Base-by-base conservation (phyloP, 2,888 invertebrate species). In the Seladonia tumulorum region DNA sequence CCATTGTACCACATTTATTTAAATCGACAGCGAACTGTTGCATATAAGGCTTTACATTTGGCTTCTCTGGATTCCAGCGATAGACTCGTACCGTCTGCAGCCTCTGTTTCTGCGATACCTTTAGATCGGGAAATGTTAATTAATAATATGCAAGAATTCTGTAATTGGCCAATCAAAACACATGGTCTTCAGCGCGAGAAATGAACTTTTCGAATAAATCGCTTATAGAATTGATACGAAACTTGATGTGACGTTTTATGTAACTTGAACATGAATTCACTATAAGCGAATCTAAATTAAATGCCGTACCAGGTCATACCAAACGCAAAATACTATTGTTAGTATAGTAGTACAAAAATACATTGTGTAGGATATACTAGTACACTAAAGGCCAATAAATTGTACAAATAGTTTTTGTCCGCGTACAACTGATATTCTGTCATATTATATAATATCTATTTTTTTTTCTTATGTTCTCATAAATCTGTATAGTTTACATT, bases 1-100 rank as follows among this genome's bases (percentile, higher is more conserved):
- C 96, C 97, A 97, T 94, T 8, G 93, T 91, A 66, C 93, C 95
- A 92, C 94, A 96, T 94, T 95, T 94, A 93, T 96, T 96, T 78
- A 97, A 94, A 94, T 97, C 97, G 10, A 97, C 95, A 86, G 96
- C 95, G 94, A 96, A 97, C 25, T 96, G 95, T 89, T 96, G 96
- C 95, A 96, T 95, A n/a, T 93, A 91, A 1, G 96, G 96, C 91
- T 96, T 96, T 45, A 95, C 95, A 3, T 93, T 93, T 14, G 95
- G 93, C 68, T 94, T 95, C 71, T 96, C 96, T 1, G 96, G 96
- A 92, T 96, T 95, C 95, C 95, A 96, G 87, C 96, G 94, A 92
- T 96, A 96, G 18, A 96, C 86, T 22, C 92, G 91, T 47, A 94
- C 89, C n/a, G 75, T 88, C 68, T 94, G 93, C 0, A 90, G 47